Conservation (phyloP, 2,797 vertebrate genomes). For the Scomberomorus guttatus region DNA sequence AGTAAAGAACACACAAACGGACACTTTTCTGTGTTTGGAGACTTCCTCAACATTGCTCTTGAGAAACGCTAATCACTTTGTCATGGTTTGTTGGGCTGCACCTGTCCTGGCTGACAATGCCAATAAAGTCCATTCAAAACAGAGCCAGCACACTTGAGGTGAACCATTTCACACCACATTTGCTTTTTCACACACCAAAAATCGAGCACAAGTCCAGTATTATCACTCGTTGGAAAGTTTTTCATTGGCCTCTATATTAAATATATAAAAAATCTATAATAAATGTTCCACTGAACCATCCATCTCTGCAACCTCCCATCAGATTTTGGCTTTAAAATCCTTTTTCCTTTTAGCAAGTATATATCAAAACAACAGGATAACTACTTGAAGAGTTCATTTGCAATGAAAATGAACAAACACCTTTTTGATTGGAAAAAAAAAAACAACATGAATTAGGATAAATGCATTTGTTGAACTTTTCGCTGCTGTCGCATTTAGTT, state of each 20-base stretch:
- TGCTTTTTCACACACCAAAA: not conserved
- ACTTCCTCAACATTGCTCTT: not conserved
- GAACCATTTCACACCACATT: slow-evolving; percentile 5
- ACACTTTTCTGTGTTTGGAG: not conserved
- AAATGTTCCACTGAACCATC: not conserved
- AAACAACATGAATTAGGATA: no score
- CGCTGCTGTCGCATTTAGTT: no score
- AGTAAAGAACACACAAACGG: not conserved
- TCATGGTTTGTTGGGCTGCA: slow-evolving; percentile 14
- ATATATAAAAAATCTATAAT: no score
- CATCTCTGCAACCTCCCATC: not conserved
- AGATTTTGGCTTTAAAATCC: slow-evolving; percentile 8
- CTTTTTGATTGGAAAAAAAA: no score
- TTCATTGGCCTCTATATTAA: no score
- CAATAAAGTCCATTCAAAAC: slow-evolving; percentile 26
- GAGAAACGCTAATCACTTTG: slow-evolving; percentile 1
- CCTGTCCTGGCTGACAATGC: slow-evolving; percentile 13
- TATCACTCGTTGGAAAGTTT: not conserved
- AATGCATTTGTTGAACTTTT: no score
- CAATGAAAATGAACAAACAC: no score
- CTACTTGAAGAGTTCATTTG: not conserved
- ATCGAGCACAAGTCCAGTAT: not conserved
- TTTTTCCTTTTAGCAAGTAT: slow-evolving; percentile 1
- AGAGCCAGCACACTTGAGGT: not conserved
- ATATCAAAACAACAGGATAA: slow-evolving; percentile 7